These are phyloP conservation scores for Meteorus sp. DNA, from an alignment of 1,140 invertebrate species.

Conservation along the genomic window DNA sequence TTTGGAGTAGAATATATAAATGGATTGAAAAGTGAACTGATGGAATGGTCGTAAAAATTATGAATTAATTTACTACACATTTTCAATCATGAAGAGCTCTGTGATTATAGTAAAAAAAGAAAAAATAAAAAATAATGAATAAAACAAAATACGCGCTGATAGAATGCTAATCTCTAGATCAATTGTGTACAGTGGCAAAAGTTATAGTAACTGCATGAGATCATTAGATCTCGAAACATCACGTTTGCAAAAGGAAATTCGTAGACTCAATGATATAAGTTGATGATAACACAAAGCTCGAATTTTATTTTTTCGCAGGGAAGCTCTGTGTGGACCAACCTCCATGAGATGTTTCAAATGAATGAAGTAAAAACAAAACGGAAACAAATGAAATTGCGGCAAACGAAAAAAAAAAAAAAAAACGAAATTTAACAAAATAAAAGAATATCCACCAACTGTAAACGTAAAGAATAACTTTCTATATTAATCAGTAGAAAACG, in stretches of 20 bases:
- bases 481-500: conserved; percentile 28
- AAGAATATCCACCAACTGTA: too few species aligned
- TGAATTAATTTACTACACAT: conserved; percentile 29
- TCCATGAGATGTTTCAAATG: conserved; percentile 15
- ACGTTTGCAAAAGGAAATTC: conserved; percentile 2
- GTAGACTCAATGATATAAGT: conserved; percentile 12
- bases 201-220: conserved; percentile 20
- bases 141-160: conserved; percentile 16
- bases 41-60: conserved; percentile 7
- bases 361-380: conserved; percentile 6
- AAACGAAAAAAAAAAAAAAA: conserved; percentile 13
- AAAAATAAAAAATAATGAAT: conserved; percentile 12
- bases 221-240: conserved; percentile 22
- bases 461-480: conserved; percentile 20
- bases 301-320: conserved; percentile 23
- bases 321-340: conserved; percentile 29
- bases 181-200: conserved; percentile 34
- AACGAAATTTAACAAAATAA: too few species aligned
- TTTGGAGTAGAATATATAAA: conserved; percentile 15
- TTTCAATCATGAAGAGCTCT: conserved; percentile 35
- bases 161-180: conserved; percentile 30
- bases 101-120: conserved; percentile 27
- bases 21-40: conserved; percentile 8
- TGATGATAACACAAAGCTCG: not conserved
- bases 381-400: conserved; percentile 5